Evolutionary conservation across 2,888 invertebrate genomes (phyloP).

Genomic region (Cantharis flavilabris): DNA sequence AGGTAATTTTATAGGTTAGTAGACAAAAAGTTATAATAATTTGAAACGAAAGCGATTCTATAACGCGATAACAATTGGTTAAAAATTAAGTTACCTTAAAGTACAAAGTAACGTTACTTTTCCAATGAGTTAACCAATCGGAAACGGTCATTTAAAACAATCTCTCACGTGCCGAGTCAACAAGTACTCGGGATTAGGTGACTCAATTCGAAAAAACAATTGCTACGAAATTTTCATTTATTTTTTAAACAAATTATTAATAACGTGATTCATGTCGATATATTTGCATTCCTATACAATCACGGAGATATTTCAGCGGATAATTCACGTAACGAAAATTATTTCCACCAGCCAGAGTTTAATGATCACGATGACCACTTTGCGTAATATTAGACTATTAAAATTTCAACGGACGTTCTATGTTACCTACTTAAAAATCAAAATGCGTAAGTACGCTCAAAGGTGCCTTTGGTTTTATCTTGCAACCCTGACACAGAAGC

Average conservation of each 20-base stretch:
- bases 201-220: not conserved
- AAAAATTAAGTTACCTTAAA: not conserved
- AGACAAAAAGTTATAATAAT: not conserved
- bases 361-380: not conserved
- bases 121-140: not conserved
- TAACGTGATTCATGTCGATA: not conserved
- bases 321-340: not conserved
- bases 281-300: not conserved
- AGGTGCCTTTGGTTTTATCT: not conserved
- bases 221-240: not conserved
- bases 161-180: not conserved
- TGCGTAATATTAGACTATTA: not conserved
- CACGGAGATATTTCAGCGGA: not conserved
- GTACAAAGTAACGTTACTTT: not conserved
- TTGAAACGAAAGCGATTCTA: not conserved
- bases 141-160: not conserved
- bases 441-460: not conserved
- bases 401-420: not conserved
- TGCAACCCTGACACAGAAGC: slow-evolving; percentile 16
- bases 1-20: not conserved
- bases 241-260: not conserved
- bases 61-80: not conserved
- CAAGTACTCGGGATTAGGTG: not conserved
- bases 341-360: not conserved
- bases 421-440: not conserved